Evolutionary conservation across 2,888 invertebrate genomes (phyloP), one percentile per base, ranked within the genome.

Genomic region (Rhimphoctona megacephalus): DNA sequence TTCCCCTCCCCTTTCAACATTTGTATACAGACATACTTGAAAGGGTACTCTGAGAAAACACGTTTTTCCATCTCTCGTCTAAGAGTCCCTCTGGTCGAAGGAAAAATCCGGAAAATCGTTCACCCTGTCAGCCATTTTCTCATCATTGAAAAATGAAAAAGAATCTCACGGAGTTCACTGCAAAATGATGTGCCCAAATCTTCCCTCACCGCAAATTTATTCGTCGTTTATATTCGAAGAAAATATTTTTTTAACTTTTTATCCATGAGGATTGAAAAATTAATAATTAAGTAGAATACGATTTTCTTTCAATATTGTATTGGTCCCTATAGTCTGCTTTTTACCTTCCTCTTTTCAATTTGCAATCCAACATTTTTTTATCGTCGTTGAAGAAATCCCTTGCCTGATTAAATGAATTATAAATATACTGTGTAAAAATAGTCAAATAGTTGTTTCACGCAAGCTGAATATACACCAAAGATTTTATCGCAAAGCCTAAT

Each of bases 401-500:
- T 4, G 57, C 33, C 30, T 46, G 54, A 22, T 25, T 30, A 17
- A 46, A 17, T 30, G 17, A 19, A 70, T 49, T 22, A 46, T 46
- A 25, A 43, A 43, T 22, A 17, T 33, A 4, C 7, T 33, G 36
- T n/a, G 19, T 66, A 25, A 57, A 57, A 57, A 36, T 36, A 66
- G 8, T 36, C 66, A 11, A 66, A 66, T 9, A n/a, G 9, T 39
- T 67, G 67, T n/a, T 67, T n/a, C 11, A 11, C 7, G 19, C n/a
- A 19, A 30, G 25, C 25, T 9, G 39, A 46, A 25, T 5, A 61
- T 61, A 25, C 57, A 74, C 0, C 11, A 19, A 17, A 52, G 43
- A 57, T 81, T 61, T 49, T 43, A 67, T 66, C 82, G n/a, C 49
- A 43, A 76, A 76, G 57, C 74, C 69, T 67, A 57, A 82, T 69